Percentiles rank a stretch among this genome's conserved stretches.
These are phyloP conservation scores for Platichthys stellatus DNA, from an alignment of 2,113 vertebrate genomes.

Conservation along the genomic window DNA sequence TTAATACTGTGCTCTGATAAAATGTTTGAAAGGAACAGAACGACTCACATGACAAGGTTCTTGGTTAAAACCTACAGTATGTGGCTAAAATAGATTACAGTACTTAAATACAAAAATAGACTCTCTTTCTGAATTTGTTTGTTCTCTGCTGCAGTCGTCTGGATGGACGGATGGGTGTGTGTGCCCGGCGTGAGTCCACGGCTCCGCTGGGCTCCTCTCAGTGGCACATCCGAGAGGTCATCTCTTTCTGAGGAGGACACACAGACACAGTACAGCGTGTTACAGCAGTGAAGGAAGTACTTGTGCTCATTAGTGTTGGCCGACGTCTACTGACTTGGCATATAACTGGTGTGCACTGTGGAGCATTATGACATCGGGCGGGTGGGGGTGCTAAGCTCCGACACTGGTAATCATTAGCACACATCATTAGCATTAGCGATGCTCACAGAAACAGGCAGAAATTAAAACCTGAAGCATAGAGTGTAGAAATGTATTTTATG, in stretches of 20 bases:
- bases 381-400: too few species aligned
- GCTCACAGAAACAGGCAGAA: not conserved
- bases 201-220: slow-evolving; percentile 72
- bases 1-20: slow-evolving; percentile 81
- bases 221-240: slow-evolving; percentile 96
- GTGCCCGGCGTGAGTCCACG: slow-evolving; percentile 15
- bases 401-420: not conserved
- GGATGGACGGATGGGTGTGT: slow-evolving; percentile 53
- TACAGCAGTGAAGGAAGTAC: not conserved
- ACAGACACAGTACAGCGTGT: not conserved
- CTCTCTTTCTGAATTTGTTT: slow-evolving; percentile 72
- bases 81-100: slow-evolving; percentile 83
- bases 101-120: slow-evolving; percentile 87
- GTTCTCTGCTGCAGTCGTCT: slow-evolving; percentile 62
- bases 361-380: not conserved
- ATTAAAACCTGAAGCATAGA: not conserved
- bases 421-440: not conserved
- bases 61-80: slow-evolving; percentile 70
- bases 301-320: not conserved
- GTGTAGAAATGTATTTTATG: too few species aligned
- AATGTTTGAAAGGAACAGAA: slow-evolving; percentile 61
- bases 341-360: not conserved
- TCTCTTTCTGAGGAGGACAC: slow-evolving; percentile 90
- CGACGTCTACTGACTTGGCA: not conserved
- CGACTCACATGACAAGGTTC: slow-evolving; percentile 51